These are phyloP conservation scores for Zaprionus ornatus DNA, from an alignment of 1,140 invertebrate genomes.

Conservation along the genomic window DNA sequence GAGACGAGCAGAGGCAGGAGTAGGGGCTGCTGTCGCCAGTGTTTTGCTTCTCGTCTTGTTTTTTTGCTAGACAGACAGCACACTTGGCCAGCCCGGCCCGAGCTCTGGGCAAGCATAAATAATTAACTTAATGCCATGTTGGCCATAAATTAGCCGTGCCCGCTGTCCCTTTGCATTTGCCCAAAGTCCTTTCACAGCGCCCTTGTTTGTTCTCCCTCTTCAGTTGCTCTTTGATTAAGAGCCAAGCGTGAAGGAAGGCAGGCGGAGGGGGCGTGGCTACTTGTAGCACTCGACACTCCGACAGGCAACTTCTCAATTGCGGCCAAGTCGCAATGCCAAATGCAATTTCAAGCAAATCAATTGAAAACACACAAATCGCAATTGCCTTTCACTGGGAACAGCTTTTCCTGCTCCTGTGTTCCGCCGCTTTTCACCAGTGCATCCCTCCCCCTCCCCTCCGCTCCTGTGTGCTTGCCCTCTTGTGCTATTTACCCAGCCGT, in stretches of 20 bases:
- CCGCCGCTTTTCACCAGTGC: background rate
- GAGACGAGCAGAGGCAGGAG: slow-evolving; percentile 24
- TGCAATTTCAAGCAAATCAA: slow-evolving; percentile 79
- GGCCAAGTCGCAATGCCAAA: slow-evolving; percentile 72
- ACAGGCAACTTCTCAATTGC: slow-evolving; percentile 23
- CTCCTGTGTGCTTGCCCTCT: background rate
- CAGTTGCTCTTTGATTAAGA: slow-evolving; percentile 36
- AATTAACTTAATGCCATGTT: slow-evolving; percentile 82
- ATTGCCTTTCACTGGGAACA: slow-evolving; percentile 72
- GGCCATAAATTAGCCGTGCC: slow-evolving; percentile 76
- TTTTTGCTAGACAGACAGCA: slow-evolving; percentile 12
- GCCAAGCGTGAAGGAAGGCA: background rate
- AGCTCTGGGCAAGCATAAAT: slow-evolving; percentile 69
- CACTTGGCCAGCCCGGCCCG: background rate
- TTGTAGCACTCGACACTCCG: background rate
- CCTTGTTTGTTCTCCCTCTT: slow-evolving; percentile 20
- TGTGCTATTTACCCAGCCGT: slow-evolving; percentile 50
- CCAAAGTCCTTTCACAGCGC: slow-evolving; percentile 54
- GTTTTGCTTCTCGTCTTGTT: slow-evolving; percentile 30
- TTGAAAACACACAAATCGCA: slow-evolving; percentile 75
- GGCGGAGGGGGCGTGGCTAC: background rate
- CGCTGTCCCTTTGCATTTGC: slow-evolving; percentile 64
- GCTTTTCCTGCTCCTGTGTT: slow-evolving; percentile 16
- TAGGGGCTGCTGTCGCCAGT: slow-evolving; percentile 16
- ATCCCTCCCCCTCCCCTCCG: background rate